phyloP scores from a whole-genome alignment of 2,888 invertebrate genomes.

The Prosopocoilus inquinatus region DNA sequence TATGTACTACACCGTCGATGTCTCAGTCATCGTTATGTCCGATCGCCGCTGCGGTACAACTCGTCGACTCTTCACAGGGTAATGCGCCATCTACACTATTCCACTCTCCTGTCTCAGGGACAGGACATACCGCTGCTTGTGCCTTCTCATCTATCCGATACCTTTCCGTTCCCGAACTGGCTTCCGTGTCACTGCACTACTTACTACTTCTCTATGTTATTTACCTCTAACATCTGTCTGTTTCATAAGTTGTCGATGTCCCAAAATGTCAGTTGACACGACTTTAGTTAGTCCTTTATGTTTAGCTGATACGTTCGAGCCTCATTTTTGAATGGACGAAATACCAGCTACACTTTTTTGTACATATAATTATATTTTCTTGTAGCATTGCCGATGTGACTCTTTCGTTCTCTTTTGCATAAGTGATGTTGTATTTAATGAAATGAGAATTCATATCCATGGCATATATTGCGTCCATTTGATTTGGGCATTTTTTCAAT shows the following conservation, averaged over 20 bases:
- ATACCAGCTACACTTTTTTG: slow-evolving; percentile 45
- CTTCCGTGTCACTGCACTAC: slow-evolving; percentile 48
- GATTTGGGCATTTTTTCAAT: slow-evolving; percentile 50
- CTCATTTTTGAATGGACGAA: slow-evolving; percentile 48
- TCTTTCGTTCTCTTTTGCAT: slow-evolving; percentile 25
- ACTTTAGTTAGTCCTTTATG: slow-evolving; percentile 44
- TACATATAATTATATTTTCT: slow-evolving; percentile 47
- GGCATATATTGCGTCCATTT: slow-evolving; percentile 49
- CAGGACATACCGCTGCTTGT: slow-evolving; percentile 46
- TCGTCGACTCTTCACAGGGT: slow-evolving; percentile 35
- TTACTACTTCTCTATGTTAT: slow-evolving; percentile 37
- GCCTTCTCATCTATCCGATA: slow-evolving; percentile 46
- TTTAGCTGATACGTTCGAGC: slow-evolving; percentile 36
- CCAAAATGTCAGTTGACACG: slow-evolving; percentile 38
- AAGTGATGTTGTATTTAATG: slow-evolving; percentile 20
- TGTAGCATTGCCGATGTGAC: slow-evolving; percentile 45
- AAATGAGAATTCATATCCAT: slow-evolving; percentile 29
- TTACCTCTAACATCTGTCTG: slow-evolving; percentile 24
- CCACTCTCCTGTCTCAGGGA: slow-evolving; percentile 12
- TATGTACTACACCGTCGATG: slow-evolving; percentile 50
- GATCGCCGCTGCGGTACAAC: slow-evolving; percentile 29
- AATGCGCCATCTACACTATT: slow-evolving; percentile 25
- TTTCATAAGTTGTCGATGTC: slow-evolving; percentile 32
- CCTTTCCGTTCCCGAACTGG: slow-evolving; percentile 39
- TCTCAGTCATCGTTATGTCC: slow-evolving; percentile 44